Evolutionary conservation across 2,888 invertebrate species (phyloP).

Genomic region (Amiota communis): DNA sequence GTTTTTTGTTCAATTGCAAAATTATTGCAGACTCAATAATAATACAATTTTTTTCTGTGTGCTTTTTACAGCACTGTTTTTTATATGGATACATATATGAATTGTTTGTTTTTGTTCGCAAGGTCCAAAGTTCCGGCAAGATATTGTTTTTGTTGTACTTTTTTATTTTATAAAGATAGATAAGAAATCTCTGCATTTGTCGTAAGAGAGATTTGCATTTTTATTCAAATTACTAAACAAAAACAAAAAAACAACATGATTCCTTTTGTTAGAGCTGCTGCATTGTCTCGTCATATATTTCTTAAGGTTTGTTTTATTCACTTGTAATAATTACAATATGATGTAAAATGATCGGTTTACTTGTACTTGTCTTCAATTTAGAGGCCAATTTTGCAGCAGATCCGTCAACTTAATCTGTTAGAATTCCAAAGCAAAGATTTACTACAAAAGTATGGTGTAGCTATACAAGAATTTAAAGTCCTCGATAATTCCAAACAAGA

Average conservation of each 20-base stretch:
- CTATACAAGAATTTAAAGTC: slow-evolving; percentile 90
- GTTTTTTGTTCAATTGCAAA: too few relatives aligned
- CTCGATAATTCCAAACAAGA: slow-evolving; percentile 81
- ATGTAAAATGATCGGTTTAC: not conserved
- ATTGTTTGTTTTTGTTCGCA: not conserved
- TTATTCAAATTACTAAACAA: not conserved
- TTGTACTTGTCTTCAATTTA: slow-evolving; percentile 9
- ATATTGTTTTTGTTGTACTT: not conserved
- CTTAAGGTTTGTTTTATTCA: not conserved
- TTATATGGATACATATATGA: too few relatives aligned
- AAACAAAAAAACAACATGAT: not conserved
- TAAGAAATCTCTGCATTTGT: not conserved
- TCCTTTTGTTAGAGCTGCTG: not conserved
- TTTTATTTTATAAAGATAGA: slow-evolving; percentile 11
- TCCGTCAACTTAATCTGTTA: slow-evolving; percentile 88
- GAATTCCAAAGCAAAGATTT: slow-evolving; percentile 98
- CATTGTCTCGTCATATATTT: not conserved
- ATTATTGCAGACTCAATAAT: too few relatives aligned
- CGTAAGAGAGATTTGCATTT: not conserved
- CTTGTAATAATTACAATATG: not conserved
- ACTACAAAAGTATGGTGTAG: slow-evolving; percentile 87
- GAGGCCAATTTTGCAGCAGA: slow-evolving; percentile 50
- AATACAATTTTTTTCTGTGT: too few relatives aligned
- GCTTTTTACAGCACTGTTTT: too few relatives aligned
- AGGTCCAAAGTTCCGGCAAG: slow-evolving; percentile 10